Percentiles rank a stretch among this genome's conserved stretches.
These are phyloP conservation scores for Dorcus parallelipipedus DNA, from an alignment of 2,888 invertebrate species.

Conservation along the genomic window DNA sequence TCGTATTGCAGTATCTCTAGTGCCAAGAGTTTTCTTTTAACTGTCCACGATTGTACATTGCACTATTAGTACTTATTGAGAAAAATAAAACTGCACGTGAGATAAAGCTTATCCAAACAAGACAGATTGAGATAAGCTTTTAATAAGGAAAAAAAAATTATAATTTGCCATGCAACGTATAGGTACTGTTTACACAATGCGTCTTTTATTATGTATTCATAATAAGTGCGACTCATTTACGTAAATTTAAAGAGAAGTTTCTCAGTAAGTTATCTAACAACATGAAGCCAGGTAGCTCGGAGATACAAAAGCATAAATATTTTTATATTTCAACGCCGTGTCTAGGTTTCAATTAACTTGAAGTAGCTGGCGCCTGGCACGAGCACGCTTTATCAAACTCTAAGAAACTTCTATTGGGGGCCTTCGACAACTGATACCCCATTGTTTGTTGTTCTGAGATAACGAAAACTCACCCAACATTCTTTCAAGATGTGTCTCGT, in stretches of 20 bases:
- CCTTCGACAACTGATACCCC: conserved; percentile 3
- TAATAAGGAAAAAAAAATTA: too few relatives aligned
- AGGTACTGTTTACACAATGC: too few relatives aligned
- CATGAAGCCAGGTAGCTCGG: not conserved
- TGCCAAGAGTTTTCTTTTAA: too few relatives aligned
- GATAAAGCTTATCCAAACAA: too few relatives aligned
- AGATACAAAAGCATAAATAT: not conserved
- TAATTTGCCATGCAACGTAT: too few relatives aligned
- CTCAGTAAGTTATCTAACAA: not conserved
- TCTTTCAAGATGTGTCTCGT: conserved; percentile 1
- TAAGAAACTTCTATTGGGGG: not conserved
- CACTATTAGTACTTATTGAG: too few relatives aligned
- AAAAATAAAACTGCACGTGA: too few relatives aligned
- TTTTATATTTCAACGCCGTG: not conserved
- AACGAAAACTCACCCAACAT: conserved; percentile 15
- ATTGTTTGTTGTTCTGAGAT: conserved; percentile 11
- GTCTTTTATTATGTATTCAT: too few relatives aligned
- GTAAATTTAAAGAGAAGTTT: not conserved
- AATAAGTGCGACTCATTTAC: too few relatives aligned
- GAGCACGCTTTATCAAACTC: conserved; percentile 5
- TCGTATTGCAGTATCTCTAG: too few relatives aligned
- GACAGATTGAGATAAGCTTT: too few relatives aligned
- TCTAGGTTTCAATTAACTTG: not conserved
- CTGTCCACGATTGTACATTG: too few relatives aligned
- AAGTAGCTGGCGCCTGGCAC: conserved; percentile 2